Percentiles rank a stretch among this genome's conserved stretches.
These are phyloP conservation scores for Melospiza melodia DNA, from an alignment of 2,113 vertebrate species.

Conservation along the genomic window DNA sequence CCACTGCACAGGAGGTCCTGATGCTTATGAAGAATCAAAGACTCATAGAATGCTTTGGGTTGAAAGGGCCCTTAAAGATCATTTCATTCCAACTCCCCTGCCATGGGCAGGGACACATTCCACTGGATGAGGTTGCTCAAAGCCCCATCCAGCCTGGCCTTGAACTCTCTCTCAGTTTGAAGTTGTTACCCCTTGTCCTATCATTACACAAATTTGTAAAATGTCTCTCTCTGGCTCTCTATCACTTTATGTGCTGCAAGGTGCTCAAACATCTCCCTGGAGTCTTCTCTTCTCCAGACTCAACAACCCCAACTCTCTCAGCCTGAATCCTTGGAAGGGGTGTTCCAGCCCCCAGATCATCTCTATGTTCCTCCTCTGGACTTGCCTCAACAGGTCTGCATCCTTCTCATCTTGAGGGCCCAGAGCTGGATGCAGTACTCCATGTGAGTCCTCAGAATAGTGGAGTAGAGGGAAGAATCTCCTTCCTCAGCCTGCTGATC, in stretches of 20 bases:
- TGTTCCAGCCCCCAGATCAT: background rate
- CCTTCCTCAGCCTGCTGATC: background rate
- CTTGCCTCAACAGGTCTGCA: background rate
- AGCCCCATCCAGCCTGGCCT: background rate
- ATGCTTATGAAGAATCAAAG: background rate
- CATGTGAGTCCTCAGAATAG: background rate
- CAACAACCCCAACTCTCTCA: background rate
- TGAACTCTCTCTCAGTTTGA: background rate
- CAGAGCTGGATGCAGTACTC: background rate
- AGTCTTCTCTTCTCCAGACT: background rate
- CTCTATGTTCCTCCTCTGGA: background rate
- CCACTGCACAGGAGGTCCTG: background rate
- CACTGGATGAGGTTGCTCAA: background rate
- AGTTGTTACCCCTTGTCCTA: background rate
- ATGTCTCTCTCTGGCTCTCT: background rate
- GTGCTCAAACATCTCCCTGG: background rate
- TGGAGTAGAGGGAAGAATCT: background rate
- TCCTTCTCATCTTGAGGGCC: background rate
- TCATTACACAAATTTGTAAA: background rate
- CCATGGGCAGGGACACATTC: background rate
- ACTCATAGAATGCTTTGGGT: background rate
- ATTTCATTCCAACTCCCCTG: rapidly evolving
- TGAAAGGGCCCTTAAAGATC: background rate
- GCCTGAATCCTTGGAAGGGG: background rate
- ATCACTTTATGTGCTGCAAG: background rate